Conservation (phyloP, 2,113 vertebrate genomes). For the Tetrao urogallus region DNA sequence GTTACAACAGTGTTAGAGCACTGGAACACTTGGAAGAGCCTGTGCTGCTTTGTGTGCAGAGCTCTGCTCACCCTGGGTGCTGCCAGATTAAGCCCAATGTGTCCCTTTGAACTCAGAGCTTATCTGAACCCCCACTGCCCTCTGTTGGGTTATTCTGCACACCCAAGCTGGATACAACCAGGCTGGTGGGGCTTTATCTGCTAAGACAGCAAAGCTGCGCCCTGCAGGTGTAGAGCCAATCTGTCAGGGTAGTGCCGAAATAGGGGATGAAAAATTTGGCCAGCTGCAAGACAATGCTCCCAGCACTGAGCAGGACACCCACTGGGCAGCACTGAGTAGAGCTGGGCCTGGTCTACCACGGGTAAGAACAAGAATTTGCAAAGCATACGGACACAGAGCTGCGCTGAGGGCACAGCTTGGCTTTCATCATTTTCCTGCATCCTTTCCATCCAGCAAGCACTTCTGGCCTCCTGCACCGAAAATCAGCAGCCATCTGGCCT, state of each 20-base stretch:
- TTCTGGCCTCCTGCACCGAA: background rate
- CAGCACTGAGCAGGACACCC: background rate
- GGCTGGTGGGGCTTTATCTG: background rate
- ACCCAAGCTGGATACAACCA: background rate
- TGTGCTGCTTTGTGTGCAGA: rapidly evolving
- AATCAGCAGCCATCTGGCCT: background rate
- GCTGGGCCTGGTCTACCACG: background rate
- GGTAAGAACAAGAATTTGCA: background rate
- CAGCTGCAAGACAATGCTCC: background rate
- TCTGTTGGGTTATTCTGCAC: background rate
- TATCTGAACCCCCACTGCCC: background rate
- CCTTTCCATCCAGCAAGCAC: background rate
- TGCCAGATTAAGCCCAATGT: background rate
- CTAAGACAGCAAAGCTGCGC: constrained; percentile 39
- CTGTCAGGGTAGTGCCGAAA: background rate
- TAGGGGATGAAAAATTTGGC: background rate
- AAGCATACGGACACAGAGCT: background rate
- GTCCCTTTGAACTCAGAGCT: constrained; percentile 29
- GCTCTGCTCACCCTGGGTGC: background rate
- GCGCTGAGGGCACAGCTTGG: background rate
- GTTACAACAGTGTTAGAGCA: no score
- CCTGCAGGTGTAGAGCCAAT: background rate
- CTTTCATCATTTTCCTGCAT: background rate
- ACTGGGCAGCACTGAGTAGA: background rate
- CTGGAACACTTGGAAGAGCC: background rate